Evolutionary conservation across 1,140 invertebrate genomes (phyloP).

Genomic region (Drosophila serrata): DNA sequence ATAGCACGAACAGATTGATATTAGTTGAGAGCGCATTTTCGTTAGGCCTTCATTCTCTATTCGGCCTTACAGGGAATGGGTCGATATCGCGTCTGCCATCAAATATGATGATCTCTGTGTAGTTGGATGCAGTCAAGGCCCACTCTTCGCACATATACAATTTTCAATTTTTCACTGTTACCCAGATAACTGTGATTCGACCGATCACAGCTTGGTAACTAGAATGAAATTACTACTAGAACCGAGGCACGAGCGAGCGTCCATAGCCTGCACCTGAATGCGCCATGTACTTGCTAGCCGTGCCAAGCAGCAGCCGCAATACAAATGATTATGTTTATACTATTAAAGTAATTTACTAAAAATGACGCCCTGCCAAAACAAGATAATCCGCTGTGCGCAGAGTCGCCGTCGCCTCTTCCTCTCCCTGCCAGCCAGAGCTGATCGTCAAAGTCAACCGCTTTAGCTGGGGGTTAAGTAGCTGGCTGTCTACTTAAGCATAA

Average conservation of each 20-base stretch:
- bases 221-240: conserved; percentile 66
- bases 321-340: conserved; percentile 84
- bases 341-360: conserved; percentile 83
- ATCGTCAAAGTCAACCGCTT: conserved; percentile 80
- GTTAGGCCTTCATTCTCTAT: conserved; percentile 3
- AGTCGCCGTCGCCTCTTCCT: conserved; percentile 9
- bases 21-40: not conserved
- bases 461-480: conserved; percentile 81
- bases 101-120: not conserved
- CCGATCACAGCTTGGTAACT: conserved; percentile 56
- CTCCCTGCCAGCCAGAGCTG: conserved; percentile 16
- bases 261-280: conserved; percentile 21
- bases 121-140: not conserved
- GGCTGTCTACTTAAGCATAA: conserved; percentile 81
- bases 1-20: conserved; percentile 1
- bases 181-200: conserved; percentile 76
- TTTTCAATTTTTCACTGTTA: conserved; percentile 81
- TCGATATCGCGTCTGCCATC: conserved; percentile 7
- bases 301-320: conserved; percentile 65
- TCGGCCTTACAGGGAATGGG: not conserved
- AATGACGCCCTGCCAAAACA: conserved; percentile 72
- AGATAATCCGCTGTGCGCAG: conserved; percentile 50
- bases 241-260: conserved; percentile 48
- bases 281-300: conserved; percentile 44
- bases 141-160: conserved; percentile 59